Conservation (phyloP, 2,888 invertebrate species). For the Notodonta ziczac region DNA sequence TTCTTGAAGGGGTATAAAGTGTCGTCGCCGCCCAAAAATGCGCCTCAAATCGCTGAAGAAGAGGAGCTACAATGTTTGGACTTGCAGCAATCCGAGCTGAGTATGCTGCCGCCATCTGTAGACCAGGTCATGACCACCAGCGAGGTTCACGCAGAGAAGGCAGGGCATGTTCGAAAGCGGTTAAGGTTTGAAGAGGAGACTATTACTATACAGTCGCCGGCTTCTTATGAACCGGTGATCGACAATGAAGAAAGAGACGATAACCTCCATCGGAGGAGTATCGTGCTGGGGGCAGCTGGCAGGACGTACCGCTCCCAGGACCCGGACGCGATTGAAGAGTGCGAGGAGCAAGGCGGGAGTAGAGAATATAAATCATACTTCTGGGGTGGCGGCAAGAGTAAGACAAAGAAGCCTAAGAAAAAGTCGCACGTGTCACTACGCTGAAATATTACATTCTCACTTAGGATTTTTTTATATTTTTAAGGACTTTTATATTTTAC, state of each 20-base stretch:
- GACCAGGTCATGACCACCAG: constrained; percentile 2
- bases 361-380: constrained; percentile 52
- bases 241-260: constrained; percentile 17
- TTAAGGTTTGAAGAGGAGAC: constrained; percentile 64
- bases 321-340: constrained; percentile 32
- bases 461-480: no score
- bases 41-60: neutral
- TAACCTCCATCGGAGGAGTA: constrained; percentile 15
- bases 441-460: constrained; percentile 6
- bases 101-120: constrained; percentile 7
- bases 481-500: no score
- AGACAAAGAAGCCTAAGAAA: constrained; percentile 51
- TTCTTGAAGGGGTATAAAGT: neutral
- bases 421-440: constrained; percentile 32
- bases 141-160: neutral
- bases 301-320: constrained; percentile 27
- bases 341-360: constrained; percentile 35
- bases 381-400: constrained; percentile 56
- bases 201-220: constrained; percentile 45
- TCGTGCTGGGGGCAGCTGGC: constrained; percentile 18
- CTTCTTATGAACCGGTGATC: constrained; percentile 21
- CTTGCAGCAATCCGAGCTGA: constrained; percentile 1
- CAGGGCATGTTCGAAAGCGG: constrained; percentile 37
- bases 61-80: neutral
- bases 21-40: neutral